Base-by-base conservation (phyloP, 2,113 vertebrate species). In the Galeopterus variegatus region DNA sequence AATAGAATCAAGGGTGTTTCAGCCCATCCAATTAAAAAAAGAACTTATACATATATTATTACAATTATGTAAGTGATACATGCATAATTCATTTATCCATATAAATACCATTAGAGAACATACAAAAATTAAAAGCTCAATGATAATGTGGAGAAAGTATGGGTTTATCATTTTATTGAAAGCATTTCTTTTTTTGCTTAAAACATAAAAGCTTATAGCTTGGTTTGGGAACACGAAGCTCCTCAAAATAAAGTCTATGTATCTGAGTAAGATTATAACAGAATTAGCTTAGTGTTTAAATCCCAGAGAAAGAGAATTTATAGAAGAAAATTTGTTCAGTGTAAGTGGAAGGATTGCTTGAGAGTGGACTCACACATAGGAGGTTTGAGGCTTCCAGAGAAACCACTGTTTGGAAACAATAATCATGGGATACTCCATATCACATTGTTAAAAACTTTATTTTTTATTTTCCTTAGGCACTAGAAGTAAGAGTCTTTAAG, bases 391-490 rank as follows among this genome's bases (percentile, higher is more conserved):
- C 65, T 72, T 36, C 12, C 54, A 94, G 18, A 12, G 48, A 95
- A 96, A 67, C 14, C 8, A 82, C 36, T 84, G 7, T 84, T 80
- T 76, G 23, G n/a, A 60, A 85, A 54, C 5, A 41, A 79, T 64
- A 80, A 76, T 52, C 36, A 19, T 33, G 23, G 10, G 4, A 52
- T 48, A 85, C 58, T 3, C 36, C 19, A 92, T 33, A 72, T 54
- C 31, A 28, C 14, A 3, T 56, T 65, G 62, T 48, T 72, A 33
- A 58, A 95, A 95, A 58, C 19, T 90, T 65, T 23, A 52, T 76
- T 91, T 93, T 58, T 95, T 19, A 76, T 94, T 94, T 82, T 72
- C 28, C 28, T 85, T 41, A 26, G 45, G 60, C 18, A 50, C 26
- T 52, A 48, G 8, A 90, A 36, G 21, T 62, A 45, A 52, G 18